Conservation (phyloP, 2,888 invertebrate species). For the Maniola hyperantus region DNA sequence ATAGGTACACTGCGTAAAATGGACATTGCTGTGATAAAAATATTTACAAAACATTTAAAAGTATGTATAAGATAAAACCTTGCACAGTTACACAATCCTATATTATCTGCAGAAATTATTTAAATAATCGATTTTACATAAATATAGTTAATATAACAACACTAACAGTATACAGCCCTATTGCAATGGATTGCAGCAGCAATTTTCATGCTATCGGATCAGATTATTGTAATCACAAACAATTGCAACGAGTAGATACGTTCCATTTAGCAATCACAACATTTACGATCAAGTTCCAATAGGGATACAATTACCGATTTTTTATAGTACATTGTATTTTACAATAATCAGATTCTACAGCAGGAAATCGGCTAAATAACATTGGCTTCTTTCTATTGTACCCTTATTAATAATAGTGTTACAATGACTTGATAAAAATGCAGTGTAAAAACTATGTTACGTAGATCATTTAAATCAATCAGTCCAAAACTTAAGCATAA, state of each 20-base stretch:
- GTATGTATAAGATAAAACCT: slow-evolving; percentile 49
- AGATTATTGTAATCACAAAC: background rate
- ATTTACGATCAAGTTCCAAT: background rate
- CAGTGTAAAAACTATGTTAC: slow-evolving; percentile 61
- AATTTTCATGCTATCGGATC: slow-evolving; percentile 1
- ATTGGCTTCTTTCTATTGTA: slow-evolving; percentile 56
- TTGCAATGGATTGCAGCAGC: slow-evolving; percentile 6
- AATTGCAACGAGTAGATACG: background rate
- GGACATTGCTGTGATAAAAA: slow-evolving; percentile 34
- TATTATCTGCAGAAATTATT: slow-evolving; percentile 23
- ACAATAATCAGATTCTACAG: background rate
- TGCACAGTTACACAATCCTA: slow-evolving; percentile 31
- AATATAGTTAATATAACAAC: slow-evolving; percentile 34
- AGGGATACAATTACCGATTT: background rate
- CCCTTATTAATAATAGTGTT: slow-evolving; percentile 51
- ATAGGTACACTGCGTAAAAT: slow-evolving; percentile 44
- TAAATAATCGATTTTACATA: slow-evolving; percentile 30
- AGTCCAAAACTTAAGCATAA: slow-evolving; percentile 70
- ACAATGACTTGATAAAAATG: slow-evolving; percentile 58
- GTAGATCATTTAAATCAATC: slow-evolving; percentile 71
- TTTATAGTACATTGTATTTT: background rate
- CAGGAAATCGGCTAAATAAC: slow-evolving; percentile 30
- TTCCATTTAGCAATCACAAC: background rate
- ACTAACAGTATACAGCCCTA: slow-evolving; percentile 28
- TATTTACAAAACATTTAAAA: slow-evolving; percentile 47